Evolutionary conservation across 2,113 vertebrate species (phyloP), one percentile per base, ranked within the genome.

Genomic region (Neopipo cinnamomea): DNA sequence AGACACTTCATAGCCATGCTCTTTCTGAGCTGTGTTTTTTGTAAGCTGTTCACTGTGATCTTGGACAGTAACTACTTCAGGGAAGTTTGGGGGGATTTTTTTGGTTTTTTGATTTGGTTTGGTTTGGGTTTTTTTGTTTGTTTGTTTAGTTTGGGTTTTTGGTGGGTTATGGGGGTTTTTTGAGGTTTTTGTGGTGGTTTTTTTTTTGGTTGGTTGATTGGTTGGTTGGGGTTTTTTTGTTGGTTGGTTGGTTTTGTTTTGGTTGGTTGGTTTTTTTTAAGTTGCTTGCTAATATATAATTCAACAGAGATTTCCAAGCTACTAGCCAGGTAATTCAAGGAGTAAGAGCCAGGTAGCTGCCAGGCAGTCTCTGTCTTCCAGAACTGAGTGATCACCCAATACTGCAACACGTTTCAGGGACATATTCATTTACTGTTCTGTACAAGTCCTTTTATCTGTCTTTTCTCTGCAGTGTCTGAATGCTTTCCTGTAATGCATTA

Each of bases 401-500:
- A 67, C 49, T 82, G 63, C 53, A 85, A 72, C 65, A 67, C 65
- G 52, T 85, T 93, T 83, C 68, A 83, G 89, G 41, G 41, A 28
- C 28, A 53, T 66, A 61, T 24, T 80, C 67, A 80, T 81, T 89
- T 71, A 78, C 59, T 86, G 44, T 44, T 33, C 58, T 30, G 16
- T 56, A 61, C n/a, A 50, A 81, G 53, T 79, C 72, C 55, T 91
- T 91, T 83, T 83, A 86, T 95, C 82, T 80, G 42, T 55, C 91
- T 91, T 88, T 83, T 68, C 71, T n/a, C 67, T 91, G 46, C 68
- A 63, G 37, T 28, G 65, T 82, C 93, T 90, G 73, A 94, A 68
- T 53, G 31, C 31, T 58, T 91, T 89, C 89, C 87, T 93, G 75
- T 91, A 95, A 91, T 12, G 4, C 75, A 81, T 91, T 93, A 95